These are phyloP conservation scores for Microchrysa polita DNA, from an alignment of 2,888 invertebrate genomes.

Conservation along the genomic window DNA sequence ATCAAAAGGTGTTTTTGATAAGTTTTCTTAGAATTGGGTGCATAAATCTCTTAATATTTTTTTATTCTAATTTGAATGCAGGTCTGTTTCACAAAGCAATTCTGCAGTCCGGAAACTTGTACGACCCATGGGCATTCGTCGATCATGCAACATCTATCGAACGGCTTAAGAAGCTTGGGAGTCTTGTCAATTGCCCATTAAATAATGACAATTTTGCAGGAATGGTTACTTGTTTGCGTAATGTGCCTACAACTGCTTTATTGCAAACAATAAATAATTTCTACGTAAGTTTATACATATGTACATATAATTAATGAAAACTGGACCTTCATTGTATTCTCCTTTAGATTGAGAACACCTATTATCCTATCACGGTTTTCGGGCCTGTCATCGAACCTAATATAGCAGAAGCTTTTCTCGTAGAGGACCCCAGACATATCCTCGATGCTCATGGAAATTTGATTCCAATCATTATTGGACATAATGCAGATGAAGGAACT, in stretches of 20 bases:
- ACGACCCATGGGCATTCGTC: conserved; percentile 70
- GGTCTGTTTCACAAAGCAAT: conserved; percentile 75
- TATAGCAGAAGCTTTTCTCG: not conserved
- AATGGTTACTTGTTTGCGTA: not conserved
- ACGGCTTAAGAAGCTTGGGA: conserved; percentile 64
- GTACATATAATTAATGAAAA: too few species aligned
- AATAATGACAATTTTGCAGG: not conserved
- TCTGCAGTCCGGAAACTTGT: conserved; percentile 73
- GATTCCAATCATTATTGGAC: conserved; percentile 11
- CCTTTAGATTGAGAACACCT: conserved; percentile 3
- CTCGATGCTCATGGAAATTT: conserved; percentile 3
- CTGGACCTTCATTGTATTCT: too few species aligned
- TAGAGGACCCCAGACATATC: conserved; percentile 11
- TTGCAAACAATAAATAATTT: not conserved
- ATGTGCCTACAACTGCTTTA: not conserved
- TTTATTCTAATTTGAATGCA: conserved; percentile 59
- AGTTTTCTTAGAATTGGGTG: not conserved
- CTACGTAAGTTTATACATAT: not conserved
- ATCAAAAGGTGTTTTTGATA: too few species aligned
- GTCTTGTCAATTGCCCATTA: not conserved
- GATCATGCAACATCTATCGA: conserved; percentile 66
- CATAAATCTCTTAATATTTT: not conserved
- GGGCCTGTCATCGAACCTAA: conserved; percentile 25
- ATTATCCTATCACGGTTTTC: conserved; percentile 18
- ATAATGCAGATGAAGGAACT: not conserved